Percentiles rank a stretch among this genome's conserved stretches.
Conservation (phyloP, 2,888 invertebrate genomes). For the Netelia virgata region DNA sequence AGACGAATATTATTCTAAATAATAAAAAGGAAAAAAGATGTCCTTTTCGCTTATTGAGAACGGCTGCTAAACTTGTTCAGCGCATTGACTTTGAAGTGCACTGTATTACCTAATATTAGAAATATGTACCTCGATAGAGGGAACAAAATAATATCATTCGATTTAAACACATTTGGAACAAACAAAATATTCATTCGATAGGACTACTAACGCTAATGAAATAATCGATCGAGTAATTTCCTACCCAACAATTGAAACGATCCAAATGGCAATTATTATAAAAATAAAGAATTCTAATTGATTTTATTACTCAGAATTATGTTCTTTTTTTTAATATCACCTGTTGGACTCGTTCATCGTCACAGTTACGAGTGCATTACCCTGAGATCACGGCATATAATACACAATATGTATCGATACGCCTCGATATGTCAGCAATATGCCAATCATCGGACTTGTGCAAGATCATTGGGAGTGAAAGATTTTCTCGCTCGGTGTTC, state of each 20-base stretch:
- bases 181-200: not conserved
- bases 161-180: not conserved
- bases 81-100: too few species aligned
- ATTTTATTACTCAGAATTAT: not conserved
- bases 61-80: too few species aligned
- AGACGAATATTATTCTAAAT: too few species aligned
- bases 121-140: too few species aligned
- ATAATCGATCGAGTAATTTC: not conserved
- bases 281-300: not conserved
- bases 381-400: conserved; percentile 10
- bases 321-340: conserved; percentile 18
- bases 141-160: not conserved
- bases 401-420: conserved; percentile 60
- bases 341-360: conserved; percentile 13
- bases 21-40: too few species aligned
- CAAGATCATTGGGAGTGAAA: conserved; percentile 58
- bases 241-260: not conserved
- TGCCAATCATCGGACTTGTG: conserved; percentile 64
- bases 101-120: too few species aligned
- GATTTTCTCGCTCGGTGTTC: conserved; percentile 26
- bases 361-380: conserved; percentile 42
- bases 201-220: not conserved
- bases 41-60: too few species aligned
- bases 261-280: not conserved
- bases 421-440: conserved; percentile 67